phyloP scores from a whole-genome alignment of 2,113 vertebrate species.

The Limanda limanda region DNA sequence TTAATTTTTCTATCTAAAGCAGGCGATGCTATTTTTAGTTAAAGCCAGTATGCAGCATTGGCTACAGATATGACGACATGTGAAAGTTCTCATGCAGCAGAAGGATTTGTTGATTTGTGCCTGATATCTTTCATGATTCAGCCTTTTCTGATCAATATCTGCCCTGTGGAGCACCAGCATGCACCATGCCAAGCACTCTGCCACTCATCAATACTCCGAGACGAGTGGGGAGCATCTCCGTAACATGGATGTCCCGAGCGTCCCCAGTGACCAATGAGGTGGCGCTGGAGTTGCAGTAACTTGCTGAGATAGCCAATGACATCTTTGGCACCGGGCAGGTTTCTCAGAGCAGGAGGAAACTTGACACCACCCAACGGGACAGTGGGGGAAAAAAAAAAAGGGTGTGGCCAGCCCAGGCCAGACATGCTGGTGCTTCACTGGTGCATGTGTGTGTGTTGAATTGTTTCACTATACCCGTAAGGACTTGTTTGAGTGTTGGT shows the following conservation, averaged over 20 bases:
- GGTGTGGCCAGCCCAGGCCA: slow-evolving; percentile 66
- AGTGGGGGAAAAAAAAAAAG: slow-evolving; percentile 60
- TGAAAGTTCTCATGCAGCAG: not conserved
- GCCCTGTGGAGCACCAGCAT: slow-evolving; percentile 42
- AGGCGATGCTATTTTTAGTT: not conserved
- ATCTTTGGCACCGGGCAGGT: slow-evolving; percentile 75
- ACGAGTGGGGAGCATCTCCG: slow-evolving; percentile 41
- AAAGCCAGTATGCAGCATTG: no score
- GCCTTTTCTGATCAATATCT: slow-evolving; percentile 50
- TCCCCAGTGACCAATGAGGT: slow-evolving; percentile 69
- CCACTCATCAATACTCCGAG: slow-evolving; percentile 58
- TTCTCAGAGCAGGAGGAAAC: slow-evolving; percentile 68
- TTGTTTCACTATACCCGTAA: slow-evolving; percentile 19
- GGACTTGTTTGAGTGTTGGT: slow-evolving; percentile 40
- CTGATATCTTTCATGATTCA: slow-evolving; percentile 12
- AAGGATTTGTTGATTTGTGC: slow-evolving; percentile 2
- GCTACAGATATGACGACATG: not conserved
- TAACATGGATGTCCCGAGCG: slow-evolving; percentile 47
- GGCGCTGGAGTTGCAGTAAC: slow-evolving; percentile 57
- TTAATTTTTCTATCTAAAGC: not conserved
- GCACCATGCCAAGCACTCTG: slow-evolving; percentile 42
- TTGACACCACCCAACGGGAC: slow-evolving; percentile 71
- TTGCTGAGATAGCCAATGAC: slow-evolving; percentile 69
- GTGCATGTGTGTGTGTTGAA: slow-evolving; percentile 25
- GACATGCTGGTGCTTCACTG: slow-evolving; percentile 68